Evolutionary conservation across 1,140 invertebrate species (phyloP), one percentile per base, ranked within the genome.

Genomic region (Drosophila sp.): DNA sequence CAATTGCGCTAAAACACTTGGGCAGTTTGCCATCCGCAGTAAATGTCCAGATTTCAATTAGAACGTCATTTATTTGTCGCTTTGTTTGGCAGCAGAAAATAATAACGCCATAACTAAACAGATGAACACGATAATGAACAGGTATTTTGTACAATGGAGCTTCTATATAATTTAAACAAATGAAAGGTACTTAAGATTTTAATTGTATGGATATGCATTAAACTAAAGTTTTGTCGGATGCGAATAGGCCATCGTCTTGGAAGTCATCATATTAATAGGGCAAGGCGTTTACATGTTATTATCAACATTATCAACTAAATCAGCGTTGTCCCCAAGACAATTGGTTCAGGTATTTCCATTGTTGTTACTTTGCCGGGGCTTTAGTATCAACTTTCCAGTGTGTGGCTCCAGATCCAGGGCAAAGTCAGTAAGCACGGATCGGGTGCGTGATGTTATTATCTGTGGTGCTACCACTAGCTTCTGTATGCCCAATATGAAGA

Each of bases 381-480:
- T 97, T 0, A 98, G 92, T 74, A 98, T 97, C 11, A 98, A 92
- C 92, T 97, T 97, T 70, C 97, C 97, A 58, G 97, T 98, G 90
- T 99, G 93, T 97, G 99, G 46, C 97, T 98, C 97, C 99, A 98
- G 92, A 98, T 99, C 70, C 29, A 72, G 54, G 14, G 70, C 70
- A 91, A 99, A 99, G 92, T 99, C 98, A 34, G 95, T 95, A 25
- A 99, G 94, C 0, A 99, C 98, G 40, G 94, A 95, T 43, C 98
- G 93, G 25, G 97, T 97, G 71, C 98, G 93, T 1, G 97, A 95
- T 2, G 97, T 98, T 76, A 99, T 97, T 89, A 99, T 99, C 79
- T 97, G 97, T 8, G 98, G 97, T 11, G 98, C 98, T 65, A 99
- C 97, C 0, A 99, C 98, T 91, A 97, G 94, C 92, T 97, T 97